Evolutionary conservation across 2,888 invertebrate genomes (phyloP), one percentile per base, ranked within the genome.

Genomic region (Mesodorylaimus sp.): DNA sequence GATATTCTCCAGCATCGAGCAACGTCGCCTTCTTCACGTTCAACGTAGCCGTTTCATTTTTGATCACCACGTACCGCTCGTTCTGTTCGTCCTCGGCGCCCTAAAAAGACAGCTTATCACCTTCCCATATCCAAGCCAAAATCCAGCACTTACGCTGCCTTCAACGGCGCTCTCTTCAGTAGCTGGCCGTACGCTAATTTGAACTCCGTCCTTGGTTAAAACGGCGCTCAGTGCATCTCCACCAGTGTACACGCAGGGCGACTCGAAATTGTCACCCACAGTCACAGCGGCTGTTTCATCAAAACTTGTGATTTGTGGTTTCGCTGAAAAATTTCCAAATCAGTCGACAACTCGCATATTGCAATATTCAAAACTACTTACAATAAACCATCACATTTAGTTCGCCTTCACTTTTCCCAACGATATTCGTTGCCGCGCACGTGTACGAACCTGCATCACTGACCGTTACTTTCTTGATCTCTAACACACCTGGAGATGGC

Each of bases 1-100:
- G 49, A 49, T 60, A 60, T 10, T 53, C 54, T 10, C 57, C 59
- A 24, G 58, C 57, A 45, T 60, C 60, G 41, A 56, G 56, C 21
- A 56, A 25, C 1, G 53, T 43, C n/a, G 60, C 46, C 28, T 54
- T 28, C 21, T 53, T 50, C 38, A 61, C 53, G 1, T 51, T 50
- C 25, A 61, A 52, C 23, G 56, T 57, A 5, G 59, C 39, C 24
- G 54, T 54, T 10, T 51, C 51, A 21, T 56, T 55, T 2, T 41
- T 41, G 5, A 45, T 19, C n/a, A 57, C 51, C 7, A 55, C 47
- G 21, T 55, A 48, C 27, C 55, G 29, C 41, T 38, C 23, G 1
- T 37, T 25, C 10, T 26, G 39, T 24, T 45, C 47, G 28, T 51
- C 47, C 3, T 41, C 27, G 10, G 37, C 47, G 47, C 42, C 45